phyloP scores from a whole-genome alignment of 2,888 invertebrate species.

The Drosophila neonasuta region DNA sequence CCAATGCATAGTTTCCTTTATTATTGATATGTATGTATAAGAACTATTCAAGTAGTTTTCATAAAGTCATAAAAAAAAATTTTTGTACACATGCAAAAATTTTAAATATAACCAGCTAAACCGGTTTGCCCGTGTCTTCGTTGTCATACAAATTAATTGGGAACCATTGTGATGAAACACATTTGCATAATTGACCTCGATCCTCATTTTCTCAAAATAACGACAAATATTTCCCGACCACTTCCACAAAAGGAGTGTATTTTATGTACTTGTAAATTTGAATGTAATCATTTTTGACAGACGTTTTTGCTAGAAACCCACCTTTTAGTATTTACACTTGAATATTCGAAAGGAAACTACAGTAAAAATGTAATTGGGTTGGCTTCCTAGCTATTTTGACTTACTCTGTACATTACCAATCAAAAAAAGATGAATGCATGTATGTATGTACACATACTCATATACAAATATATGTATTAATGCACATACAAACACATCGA shows the following conservation, averaged over 20 bases:
- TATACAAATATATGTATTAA: not conserved
- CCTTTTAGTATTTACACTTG: conserved; percentile 13
- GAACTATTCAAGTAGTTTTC: not conserved
- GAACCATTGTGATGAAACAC: conserved; percentile 25
- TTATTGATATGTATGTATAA: not conserved
- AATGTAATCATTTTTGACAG: not conserved
- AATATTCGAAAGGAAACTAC: conserved; percentile 14
- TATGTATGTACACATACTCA: not conserved
- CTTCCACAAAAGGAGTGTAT: conserved; percentile 4
- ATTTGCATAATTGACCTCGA: conserved; percentile 23
- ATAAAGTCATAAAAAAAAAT: conserved; percentile 13
- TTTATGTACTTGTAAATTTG: not conserved
- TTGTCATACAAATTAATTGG: conserved; percentile 18
- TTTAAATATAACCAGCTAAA: conserved; percentile 17
- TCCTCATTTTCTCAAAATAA: conserved; percentile 10
- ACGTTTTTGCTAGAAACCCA: not conserved
- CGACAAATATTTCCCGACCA: not conserved
- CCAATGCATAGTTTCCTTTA: not conserved
- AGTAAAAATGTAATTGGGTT: conserved; percentile 10
- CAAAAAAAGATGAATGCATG: conserved; percentile 9
- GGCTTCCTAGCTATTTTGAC: conserved; percentile 16
- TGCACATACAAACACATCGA: conserved; percentile 10
- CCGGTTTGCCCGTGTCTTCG: conserved; percentile 14
- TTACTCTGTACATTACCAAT: conserved; percentile 5
- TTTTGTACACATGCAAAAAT: not conserved